phyloP scores from a whole-genome alignment of 2,888 invertebrate genomes.

The Neria commutata region DNA sequence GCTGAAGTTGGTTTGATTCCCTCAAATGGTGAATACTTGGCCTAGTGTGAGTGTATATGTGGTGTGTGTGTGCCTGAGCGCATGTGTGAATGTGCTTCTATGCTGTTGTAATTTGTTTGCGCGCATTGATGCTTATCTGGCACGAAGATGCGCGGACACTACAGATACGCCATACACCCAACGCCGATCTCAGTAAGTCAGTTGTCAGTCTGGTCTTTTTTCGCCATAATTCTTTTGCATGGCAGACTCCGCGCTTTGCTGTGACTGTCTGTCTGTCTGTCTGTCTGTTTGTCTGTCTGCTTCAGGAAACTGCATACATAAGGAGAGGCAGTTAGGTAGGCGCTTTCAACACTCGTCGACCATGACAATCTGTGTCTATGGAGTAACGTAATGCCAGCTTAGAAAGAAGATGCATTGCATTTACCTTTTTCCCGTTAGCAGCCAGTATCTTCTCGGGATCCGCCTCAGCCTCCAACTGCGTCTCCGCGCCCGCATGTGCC shows the following conservation, averaged over 20 bases:
- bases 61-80: not conserved
- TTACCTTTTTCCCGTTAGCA: conserved; percentile 62
- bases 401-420: too few species aligned
- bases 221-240: not conserved
- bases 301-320: not conserved
- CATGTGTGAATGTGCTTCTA: not conserved
- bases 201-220: conserved; percentile 10
- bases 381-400: conserved; percentile 52
- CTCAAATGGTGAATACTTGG: conserved; percentile 23
- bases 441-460: conserved; percentile 31
- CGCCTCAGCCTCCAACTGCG: conserved; percentile 10
- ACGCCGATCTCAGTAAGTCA: conserved; percentile 14
- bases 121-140: conserved; percentile 35
- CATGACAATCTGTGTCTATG: conserved; percentile 34
- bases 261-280: conserved; percentile 11
- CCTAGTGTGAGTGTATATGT: not conserved
- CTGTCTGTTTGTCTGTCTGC: conserved; percentile 8
- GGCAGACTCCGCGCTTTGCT: conserved; percentile 23
- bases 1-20: too few species aligned
- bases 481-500: conserved; percentile 43
- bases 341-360: too few species aligned
- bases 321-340: not conserved
- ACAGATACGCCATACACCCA: not conserved
- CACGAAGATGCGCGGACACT: conserved; percentile 39
- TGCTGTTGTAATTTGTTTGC: conserved; percentile 36